Conservation (phyloP, 2,888 invertebrate genomes). For the Heliconius erato region DNA sequence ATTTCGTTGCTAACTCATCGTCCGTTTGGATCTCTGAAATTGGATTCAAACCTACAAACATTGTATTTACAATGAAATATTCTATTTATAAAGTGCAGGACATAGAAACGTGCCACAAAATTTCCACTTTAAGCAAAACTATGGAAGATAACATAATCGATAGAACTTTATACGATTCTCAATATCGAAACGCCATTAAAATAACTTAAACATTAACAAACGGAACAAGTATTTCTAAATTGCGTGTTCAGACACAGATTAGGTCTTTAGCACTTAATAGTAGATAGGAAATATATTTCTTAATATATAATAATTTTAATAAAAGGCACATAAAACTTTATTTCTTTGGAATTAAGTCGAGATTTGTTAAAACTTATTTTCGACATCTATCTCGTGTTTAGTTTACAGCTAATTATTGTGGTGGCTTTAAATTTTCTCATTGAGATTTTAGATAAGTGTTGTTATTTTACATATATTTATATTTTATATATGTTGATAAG, state of each 20-base stretch:
- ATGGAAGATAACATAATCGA: neutral
- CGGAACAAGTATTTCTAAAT: constrained; percentile 56
- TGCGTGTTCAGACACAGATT: constrained; percentile 57
- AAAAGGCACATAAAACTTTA: neutral
- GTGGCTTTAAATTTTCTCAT: constrained; percentile 55
- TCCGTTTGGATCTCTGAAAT: neutral
- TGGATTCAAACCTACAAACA: neutral
- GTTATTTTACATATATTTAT: constrained; percentile 26
- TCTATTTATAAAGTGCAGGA: neutral
- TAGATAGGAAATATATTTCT: constrained; percentile 57
- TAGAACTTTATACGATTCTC: constrained; percentile 33
- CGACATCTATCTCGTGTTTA: constrained; percentile 36
- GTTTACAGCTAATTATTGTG: constrained; percentile 53
- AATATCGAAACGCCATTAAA: constrained; percentile 57
- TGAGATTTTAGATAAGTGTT: constrained; percentile 53
- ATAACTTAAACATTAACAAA: constrained; percentile 59
- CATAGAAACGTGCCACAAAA: neutral
- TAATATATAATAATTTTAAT: constrained; percentile 13
- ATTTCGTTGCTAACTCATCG: neutral
- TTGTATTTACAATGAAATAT: neutral
- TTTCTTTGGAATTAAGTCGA: neutral
- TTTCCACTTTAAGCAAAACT: neutral
- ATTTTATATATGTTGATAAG: constrained; percentile 50
- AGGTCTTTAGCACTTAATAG: constrained; percentile 58
- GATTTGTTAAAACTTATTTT: neutral